Evolutionary conservation across 2,113 vertebrate species (phyloP), one percentile per base, ranked within the genome.

Genomic region (Carassius auratus): DNA sequence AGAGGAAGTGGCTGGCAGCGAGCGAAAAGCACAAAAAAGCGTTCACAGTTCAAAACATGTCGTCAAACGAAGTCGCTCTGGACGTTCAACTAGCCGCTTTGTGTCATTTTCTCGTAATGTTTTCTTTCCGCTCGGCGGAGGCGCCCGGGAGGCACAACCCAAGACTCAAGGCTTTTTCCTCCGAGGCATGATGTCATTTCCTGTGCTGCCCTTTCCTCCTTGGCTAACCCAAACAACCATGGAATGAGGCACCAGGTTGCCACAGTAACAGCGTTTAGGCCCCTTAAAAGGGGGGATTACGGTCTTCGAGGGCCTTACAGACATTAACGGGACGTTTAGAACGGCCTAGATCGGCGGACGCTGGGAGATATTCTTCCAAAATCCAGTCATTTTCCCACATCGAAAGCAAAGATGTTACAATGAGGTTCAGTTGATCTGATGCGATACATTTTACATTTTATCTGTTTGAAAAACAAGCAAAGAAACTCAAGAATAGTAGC

Each of bases 171-270:
- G 92, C 94, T 93, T 95, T 94, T 95, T 95, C 94, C 96, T 96
- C 94, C 94, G 94, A 96, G 94, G 93, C 93, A 93, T 97, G 95
- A 97, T 95, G 97, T 96, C 95, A 97, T 96, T 96, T 98, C 97
- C 97, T 96, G 96, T 92, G 94, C 95, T 92, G 93, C 95, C 96
- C 95, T 95, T 96, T 95, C 96, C 95, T 95, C 95, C 96, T 94
- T 93, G 93, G 94, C 94, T 96, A 95, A 95, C 96, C 96, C 92
- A 94, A 94, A 94, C 90, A 94, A 93, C 87, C 66, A 90, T 91
- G 92, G 94, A 85, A 92, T 84, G 89, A 77, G 93, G 79, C 83
- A 86, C 90, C 88, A 80, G 85, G 89, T 84, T 66, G 68, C 17
- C 85, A 75, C 19, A 19, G 68, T 23, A 81, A 81, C 78, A 69